Evolutionary conservation across 2,888 invertebrate species (phyloP).

Genomic region (Xylota segnis): DNA sequence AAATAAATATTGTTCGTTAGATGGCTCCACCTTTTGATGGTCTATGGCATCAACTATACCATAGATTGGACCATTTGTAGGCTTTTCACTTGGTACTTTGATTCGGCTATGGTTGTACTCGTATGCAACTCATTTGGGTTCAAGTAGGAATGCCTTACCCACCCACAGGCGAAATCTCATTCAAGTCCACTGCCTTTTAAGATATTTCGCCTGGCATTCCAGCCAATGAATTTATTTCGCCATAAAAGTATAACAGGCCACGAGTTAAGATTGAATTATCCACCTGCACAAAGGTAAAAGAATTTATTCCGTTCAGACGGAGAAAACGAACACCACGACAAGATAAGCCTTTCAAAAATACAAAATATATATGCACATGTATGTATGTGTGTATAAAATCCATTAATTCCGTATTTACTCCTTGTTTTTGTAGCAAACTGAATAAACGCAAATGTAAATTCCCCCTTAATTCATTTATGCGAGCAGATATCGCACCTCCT

Average conservation of each 20-base stretch:
- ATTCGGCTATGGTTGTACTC: no score
- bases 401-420: conserved; percentile 60
- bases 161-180: no score
- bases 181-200: no score
- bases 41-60: no score
- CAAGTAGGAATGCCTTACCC: no score
- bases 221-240: neutral
- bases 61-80: no score
- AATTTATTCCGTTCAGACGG: neutral
- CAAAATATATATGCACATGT: no score
- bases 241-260: neutral
- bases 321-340: neutral
- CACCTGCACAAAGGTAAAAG: neutral
- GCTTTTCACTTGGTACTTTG: no score
- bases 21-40: no score
- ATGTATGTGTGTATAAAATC: no score
- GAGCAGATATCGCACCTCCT: conserved; percentile 62
- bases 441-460: conserved; percentile 65
- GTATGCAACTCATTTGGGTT: no score
- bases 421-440: conserved; percentile 58
- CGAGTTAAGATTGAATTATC: conserved; percentile 6
- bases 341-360: conserved; percentile 5
- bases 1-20: no score
- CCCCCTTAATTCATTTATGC: conserved; percentile 64
- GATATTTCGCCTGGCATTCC: neutral